A percentile compares a stretch with the other conserved stretches of the same genome.
Conservation (phyloP, 1,140 invertebrate species). For the Bathynomus jamesi region DNA sequence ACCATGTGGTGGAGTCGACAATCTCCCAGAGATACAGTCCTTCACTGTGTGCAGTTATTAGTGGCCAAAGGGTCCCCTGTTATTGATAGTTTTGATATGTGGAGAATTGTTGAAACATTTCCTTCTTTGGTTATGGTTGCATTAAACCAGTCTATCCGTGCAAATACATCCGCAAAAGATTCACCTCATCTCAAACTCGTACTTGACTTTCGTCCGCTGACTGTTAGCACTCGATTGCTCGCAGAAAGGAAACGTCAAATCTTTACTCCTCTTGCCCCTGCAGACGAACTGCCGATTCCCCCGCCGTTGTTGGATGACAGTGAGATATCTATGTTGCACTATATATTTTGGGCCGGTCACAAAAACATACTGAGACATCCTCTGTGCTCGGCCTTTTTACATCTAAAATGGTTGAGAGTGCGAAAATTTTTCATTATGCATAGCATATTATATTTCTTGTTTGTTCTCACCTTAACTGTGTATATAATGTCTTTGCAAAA, state of each 20-base stretch:
- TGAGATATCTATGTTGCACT: constrained; percentile 25
- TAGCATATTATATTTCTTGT: constrained; percentile 64
- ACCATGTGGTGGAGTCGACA: constrained; percentile 34
- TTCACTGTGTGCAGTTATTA: constrained; percentile 24
- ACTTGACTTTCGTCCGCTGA: constrained; percentile 21
- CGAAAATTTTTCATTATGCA: constrained; percentile 72
- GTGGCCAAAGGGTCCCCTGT: constrained; percentile 26
- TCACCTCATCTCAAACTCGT: constrained; percentile 24
- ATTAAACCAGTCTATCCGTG: constrained; percentile 24
- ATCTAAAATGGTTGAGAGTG: constrained; percentile 66
- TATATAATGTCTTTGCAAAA: constrained; percentile 24
- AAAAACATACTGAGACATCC: constrained; percentile 38
- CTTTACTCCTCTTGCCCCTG: constrained; percentile 12
- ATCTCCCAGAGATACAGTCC: constrained; percentile 21
- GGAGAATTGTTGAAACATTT: constrained; percentile 33
- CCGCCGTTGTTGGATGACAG: constrained; percentile 13
- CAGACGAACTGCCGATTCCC: constrained; percentile 9
- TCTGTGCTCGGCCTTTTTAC: constrained; percentile 37
- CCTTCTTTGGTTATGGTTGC: constrained; percentile 26
- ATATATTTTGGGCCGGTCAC: constrained; percentile 28
- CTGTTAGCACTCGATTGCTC: constrained; percentile 51
- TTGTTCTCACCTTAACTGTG: constrained; percentile 23
- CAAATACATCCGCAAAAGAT: constrained; percentile 29
- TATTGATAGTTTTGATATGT: constrained; percentile 32
- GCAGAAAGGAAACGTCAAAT: constrained; percentile 60